These are phyloP conservation scores for Sebastes glaucus DNA, from an alignment of 2,797 vertebrate genomes.

Conservation along the genomic window DNA sequence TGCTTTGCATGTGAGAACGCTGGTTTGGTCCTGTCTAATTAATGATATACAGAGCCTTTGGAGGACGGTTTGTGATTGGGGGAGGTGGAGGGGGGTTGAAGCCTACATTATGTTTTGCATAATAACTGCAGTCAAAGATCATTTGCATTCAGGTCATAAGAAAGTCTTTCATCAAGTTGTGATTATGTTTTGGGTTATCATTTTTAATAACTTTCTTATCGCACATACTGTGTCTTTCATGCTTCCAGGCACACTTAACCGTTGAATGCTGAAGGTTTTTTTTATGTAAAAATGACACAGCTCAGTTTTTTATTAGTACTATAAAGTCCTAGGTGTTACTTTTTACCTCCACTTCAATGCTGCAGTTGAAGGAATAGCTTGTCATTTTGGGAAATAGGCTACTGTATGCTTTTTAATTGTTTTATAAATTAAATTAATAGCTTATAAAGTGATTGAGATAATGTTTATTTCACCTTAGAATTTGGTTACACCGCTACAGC, in stretches of 20 bases:
- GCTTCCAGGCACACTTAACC: neutral
- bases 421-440: neutral
- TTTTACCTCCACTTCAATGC: neutral
- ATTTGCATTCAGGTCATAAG: slow-evolving; percentile 42
- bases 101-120: slow-evolving; percentile 49
- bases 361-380: neutral
- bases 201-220: slow-evolving; percentile 16
- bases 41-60: slow-evolving; percentile 38
- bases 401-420: no score
- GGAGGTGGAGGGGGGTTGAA: neutral
- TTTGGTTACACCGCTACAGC: neutral
- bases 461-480: neutral
- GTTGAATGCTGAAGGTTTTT: neutral
- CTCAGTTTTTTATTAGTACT: neutral
- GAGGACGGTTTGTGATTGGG: slow-evolving; percentile 19
- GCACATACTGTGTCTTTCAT: neutral
- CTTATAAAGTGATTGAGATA: neutral
- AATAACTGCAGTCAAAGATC: slow-evolving; percentile 39
- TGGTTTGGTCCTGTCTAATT: slow-evolving; percentile 53
- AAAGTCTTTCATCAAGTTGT: slow-evolving; percentile 19
- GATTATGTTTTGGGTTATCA: slow-evolving; percentile 6
- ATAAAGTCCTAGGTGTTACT: neutral
- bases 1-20: neutral
- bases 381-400: neutral
- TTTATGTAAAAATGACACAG: neutral